Evolutionary conservation across 2,888 invertebrate genomes (phyloP), one percentile per base, ranked within the genome.

Genomic region (Dichetophora obliterata): DNA sequence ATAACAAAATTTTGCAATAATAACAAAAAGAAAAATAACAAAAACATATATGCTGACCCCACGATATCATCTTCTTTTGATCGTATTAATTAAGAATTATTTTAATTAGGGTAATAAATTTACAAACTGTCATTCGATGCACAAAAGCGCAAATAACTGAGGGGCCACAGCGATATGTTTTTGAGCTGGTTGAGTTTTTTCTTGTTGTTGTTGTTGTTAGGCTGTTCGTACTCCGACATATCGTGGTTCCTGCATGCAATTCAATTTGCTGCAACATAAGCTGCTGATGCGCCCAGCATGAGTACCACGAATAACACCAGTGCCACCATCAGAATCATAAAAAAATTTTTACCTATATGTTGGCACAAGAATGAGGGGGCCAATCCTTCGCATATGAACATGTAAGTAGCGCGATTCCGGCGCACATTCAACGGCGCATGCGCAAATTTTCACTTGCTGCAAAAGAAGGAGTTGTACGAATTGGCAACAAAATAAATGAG

Each of bases 21-120:
- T n/a, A 37, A n/a, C 34, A 50, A 16, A 5, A 57, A 71, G 3
- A 71, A 54, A 2, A 3, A 57, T 24, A 31, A 37, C 31, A 34
- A 34, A 1, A 66, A 66, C 37, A 59, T 27, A 19, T 27, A 11
- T 8, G 22, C 24, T 50, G 24, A 71, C 57, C 57, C 27, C 57
- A 72, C n/a, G 61, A 61, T 72, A 72, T 72, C 61, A 72, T 31
- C 61, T 16, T 59, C 61, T 27, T 72, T 72, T 61, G 84, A 84
- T 88, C 87, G 87, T 88, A 89, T 88, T 89, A 89, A 89, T 89
- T 89, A 89, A 87, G 88, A 87, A 89, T 88, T 88, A 89, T 88
- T 88, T 89, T 89, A 89, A 89, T 89, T 89, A 88, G 87, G 84
- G 87, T 86, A 88, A 89, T 88, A 88, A 88, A 89, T 89, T 88